Evolutionary conservation across 2,113 vertebrate genomes (phyloP), one percentile per base, ranked within the genome.

Genomic region (Albula goreensis): DNA sequence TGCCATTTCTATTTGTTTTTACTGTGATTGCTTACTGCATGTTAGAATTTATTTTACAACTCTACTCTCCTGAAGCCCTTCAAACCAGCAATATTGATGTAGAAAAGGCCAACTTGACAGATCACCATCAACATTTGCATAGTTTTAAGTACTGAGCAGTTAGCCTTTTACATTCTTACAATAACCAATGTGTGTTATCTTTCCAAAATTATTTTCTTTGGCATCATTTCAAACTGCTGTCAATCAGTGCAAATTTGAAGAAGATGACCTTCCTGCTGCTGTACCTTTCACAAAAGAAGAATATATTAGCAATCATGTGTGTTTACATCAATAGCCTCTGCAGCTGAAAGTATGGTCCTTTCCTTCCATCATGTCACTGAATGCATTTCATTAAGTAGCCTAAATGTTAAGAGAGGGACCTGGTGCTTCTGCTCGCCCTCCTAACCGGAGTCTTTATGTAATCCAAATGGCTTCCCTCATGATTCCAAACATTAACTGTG

Each of bases 401-500:
- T 41, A 63, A 41, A 60, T 49, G n/a, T 25, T 53, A 12, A 12
- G 19, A 8, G 22, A 31, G 1, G 17, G 6, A 1, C 6, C 49
- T 0, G 50, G 10, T 25, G 25, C 19, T 7, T 50, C 31, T 49
- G 22, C 12, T 81, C 81, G 22, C 48, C 63, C 83, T 74, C 57
- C 41, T 17, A 50, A 19, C 19, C n/a, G 17, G 41, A 50, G 49
- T 50, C 63, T 84, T 13, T 22, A 41, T 77, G 81, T 51, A 77
- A 57, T 25, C 51, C 63, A 50, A 17, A 63, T 1, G 51, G 70
- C 9, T 91, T 93, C 92, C 90, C 93, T 90, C 87, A 83, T 53
- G 88, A 91, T 89, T 88, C 90, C 88, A 90, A 89, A 92, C 86
- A 88, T 89, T 89, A 41, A 87, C 88, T 66, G 87, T 91, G 89